Evolutionary conservation across 1,140 invertebrate genomes (phyloP), one percentile per base, ranked within the genome.

Genomic region (Bombyx mori): DNA sequence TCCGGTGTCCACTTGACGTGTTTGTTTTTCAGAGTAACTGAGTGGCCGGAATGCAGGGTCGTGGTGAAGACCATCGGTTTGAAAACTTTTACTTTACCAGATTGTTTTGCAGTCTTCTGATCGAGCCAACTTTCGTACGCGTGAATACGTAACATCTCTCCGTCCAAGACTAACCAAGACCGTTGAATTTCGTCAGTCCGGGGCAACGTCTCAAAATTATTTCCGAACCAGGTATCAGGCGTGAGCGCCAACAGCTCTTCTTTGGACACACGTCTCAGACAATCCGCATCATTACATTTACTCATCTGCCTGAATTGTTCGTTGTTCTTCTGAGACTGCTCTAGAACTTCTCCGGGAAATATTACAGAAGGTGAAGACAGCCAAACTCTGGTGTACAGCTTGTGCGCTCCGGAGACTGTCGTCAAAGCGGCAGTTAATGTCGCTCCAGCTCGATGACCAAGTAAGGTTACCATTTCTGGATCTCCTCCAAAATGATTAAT

Each of bases 401-500:
- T 89, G 35, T 91, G 89, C 1, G 91, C 82, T 51, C 90, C 88
- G 35, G 82, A 79, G 0, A 76, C 66, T 6, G 79, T 84, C 6
- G 80, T 85, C 8, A 96, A 77, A 0, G 93, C 91, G 0, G 93
- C 92, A 0, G 94, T 93, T 1, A 96, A 75, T 1, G 94, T 95
- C 6, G 93, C 94, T 7, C 93, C 95, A 0, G 94, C 93, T 22
- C 93, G 88, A 73, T 96, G 94, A 2, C 94, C 95, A 65, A 96
- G 89, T n/a, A 97, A 67, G 0, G 94, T 96, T 0, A 97, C 93
- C 0, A 91, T 88, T 6, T 90, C 85, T 6, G 91, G 89, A 82
- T 96, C 92, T 0, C 95, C 96, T 1, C 95, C 95, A 71, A 97
- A 97, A 77, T 95, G 89, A 51, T 91, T 90, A 45, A 96, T 95